phyloP scores from a whole-genome alignment of 2,113 vertebrate species.

The Machaerirhynchus nigripectus region DNA sequence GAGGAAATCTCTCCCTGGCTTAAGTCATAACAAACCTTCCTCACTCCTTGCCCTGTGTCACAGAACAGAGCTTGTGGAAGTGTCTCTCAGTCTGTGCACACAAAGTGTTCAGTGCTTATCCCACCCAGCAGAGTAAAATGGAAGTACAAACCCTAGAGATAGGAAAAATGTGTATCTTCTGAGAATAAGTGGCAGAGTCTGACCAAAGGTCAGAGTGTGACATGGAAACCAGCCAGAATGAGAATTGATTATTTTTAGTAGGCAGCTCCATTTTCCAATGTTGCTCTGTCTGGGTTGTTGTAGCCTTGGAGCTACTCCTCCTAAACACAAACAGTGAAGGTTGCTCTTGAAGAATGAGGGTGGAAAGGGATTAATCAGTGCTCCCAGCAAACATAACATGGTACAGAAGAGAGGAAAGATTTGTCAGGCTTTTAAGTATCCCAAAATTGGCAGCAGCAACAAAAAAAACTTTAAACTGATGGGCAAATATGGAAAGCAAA shows the following conservation, averaged over 20 bases:
- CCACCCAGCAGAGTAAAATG: background rate
- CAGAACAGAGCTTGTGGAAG: background rate
- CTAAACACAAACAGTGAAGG: background rate
- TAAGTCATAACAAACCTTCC: background rate
- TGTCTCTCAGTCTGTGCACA: background rate
- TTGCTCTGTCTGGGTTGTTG: background rate
- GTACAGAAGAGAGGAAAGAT: constrained; percentile 6
- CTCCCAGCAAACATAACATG: background rate
- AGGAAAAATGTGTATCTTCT: background rate
- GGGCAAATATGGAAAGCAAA: constrained; percentile 40
- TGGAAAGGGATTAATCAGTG: background rate
- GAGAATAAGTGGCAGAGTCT: background rate
- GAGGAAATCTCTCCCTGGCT: background rate
- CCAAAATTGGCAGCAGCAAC: constrained; percentile 33
- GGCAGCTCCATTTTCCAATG: background rate
- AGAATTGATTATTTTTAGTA: background rate
- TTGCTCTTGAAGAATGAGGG: background rate
- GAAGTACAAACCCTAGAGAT: background rate
- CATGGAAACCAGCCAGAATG: background rate
- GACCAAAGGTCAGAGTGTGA: background rate
- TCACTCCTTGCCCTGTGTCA: background rate
- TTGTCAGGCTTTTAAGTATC: constrained; percentile 13
- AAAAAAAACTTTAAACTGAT: constrained; percentile 19
- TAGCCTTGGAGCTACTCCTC: background rate
- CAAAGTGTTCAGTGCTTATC: background rate